Evolutionary conservation across 2,113 vertebrate species (phyloP).

Genomic region (Thamnaconus septentrionalis): DNA sequence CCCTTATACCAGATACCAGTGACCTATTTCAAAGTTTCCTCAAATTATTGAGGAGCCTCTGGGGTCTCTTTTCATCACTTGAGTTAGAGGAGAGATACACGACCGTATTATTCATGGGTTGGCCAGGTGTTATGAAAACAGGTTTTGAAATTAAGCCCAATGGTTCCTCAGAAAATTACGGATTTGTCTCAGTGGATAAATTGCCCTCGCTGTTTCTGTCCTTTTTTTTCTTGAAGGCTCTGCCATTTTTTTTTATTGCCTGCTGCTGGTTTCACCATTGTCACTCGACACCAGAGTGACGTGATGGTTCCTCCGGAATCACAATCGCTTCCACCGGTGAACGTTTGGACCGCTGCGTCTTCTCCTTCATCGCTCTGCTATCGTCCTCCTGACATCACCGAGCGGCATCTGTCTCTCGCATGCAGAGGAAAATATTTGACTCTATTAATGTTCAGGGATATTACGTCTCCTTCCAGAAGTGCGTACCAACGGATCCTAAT

Average conservation of each 20-base stretch:
- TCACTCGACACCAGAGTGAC: conserved; percentile 23
- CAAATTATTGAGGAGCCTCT: too few relatives aligned
- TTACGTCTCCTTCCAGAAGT: conserved; percentile 15
- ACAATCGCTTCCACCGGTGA: conserved; percentile 1
- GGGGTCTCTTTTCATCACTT: not conserved
- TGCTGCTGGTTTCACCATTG: conserved; percentile 35
- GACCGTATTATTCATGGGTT: not conserved
- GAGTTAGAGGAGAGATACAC: not conserved
- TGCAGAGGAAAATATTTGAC: conserved; percentile 14
- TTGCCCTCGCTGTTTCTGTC: conserved; percentile 17
- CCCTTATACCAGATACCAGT: too few relatives aligned
- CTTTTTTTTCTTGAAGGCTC: conserved; percentile 5
- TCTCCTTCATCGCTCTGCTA: conserved; percentile 18
- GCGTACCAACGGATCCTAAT: conserved; percentile 28
- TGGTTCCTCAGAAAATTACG: conserved; percentile 1
- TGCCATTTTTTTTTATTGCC: conserved; percentile 11
- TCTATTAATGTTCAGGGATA: conserved; percentile 15
- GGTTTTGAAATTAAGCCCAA: not conserved
- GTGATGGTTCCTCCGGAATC: not conserved
- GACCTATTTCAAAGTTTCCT: too few relatives aligned
- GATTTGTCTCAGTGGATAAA: conserved; percentile 1
- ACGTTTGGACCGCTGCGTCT: conserved; percentile 1
- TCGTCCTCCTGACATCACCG: conserved; percentile 26
- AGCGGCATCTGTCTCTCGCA: conserved; percentile 7
- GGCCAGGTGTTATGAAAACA: too few relatives aligned